A percentile compares a stretch with the other conserved stretches of the same genome.
Conservation (phyloP, 2,888 invertebrate genomes). For the Periphyllus acericola region DNA sequence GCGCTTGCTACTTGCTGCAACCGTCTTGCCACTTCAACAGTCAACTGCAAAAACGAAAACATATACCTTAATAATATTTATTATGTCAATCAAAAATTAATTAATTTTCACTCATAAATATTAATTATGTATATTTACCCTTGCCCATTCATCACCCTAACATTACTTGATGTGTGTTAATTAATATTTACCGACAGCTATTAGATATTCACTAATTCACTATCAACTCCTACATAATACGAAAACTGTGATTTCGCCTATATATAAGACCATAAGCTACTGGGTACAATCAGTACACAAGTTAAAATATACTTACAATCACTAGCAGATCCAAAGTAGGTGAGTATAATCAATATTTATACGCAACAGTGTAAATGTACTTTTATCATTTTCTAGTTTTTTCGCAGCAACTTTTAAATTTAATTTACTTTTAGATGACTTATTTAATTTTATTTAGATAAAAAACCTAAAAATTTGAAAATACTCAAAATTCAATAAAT, state of each 20-base stretch:
- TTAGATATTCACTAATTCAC: not conserved
- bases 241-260: not conserved
- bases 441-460: not conserved
- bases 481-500: not conserved
- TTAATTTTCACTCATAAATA: slow-evolving; percentile 46
- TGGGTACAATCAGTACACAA: slow-evolving; percentile 17
- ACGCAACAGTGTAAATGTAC: not conserved
- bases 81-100: slow-evolving; percentile 52
- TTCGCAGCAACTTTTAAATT: not conserved
- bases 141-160: slow-evolving; percentile 35
- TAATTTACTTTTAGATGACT: not conserved
- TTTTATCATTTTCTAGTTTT: not conserved
- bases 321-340: not conserved
- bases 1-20: no score
- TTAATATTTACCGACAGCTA: slow-evolving; percentile 37
- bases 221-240: slow-evolving; percentile 12
- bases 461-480: not conserved
- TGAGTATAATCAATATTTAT: not conserved
- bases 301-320: not conserved
- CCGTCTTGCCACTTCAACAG: no score
- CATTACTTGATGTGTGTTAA: slow-evolving; percentile 46
- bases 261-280: slow-evolving; percentile 15
- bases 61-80: slow-evolving; percentile 28
- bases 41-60: no score
- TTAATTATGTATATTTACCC: slow-evolving; percentile 36